phyloP scores from a whole-genome alignment of 2,888 invertebrate species.

The Choristoneura rosaceana region DNA sequence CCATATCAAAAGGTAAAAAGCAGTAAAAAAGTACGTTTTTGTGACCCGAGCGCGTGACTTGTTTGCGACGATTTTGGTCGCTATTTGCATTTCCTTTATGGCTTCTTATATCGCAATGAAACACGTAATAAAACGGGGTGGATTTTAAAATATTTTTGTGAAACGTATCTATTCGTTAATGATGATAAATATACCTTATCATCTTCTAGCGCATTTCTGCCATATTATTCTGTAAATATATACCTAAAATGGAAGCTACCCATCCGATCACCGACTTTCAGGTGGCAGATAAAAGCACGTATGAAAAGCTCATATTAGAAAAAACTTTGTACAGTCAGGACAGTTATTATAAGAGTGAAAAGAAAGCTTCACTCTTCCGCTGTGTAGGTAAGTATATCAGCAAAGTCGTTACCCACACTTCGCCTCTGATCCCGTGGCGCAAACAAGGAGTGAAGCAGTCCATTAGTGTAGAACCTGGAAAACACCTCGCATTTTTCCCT shows the following conservation, averaged over 20 bases:
- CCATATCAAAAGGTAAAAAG: conserved; percentile 34
- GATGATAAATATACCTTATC: too few relatives aligned
- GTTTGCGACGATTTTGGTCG: conserved; percentile 27
- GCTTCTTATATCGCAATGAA: conserved; percentile 1
- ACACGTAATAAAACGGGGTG: conserved; percentile 12
- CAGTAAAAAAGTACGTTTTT: conserved; percentile 37
- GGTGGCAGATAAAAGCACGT: neutral
- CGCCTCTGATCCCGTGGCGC: conserved; percentile 55
- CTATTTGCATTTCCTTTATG: conserved; percentile 29
- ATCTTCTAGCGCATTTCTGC: too few relatives aligned
- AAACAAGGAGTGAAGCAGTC: conserved; percentile 66
- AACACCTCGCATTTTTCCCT: conserved; percentile 50
- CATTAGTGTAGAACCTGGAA: conserved; percentile 63
- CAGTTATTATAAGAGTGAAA: conserved; percentile 13
- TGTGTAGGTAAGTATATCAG: conserved; percentile 46
- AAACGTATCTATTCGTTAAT: neutral
- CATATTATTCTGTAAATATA: too few relatives aligned
- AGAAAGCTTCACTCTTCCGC: conserved; percentile 39
- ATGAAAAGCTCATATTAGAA: neutral
- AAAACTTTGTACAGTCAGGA: conserved; percentile 1
- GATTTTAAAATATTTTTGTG: neutral
- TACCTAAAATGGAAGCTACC: neutral
- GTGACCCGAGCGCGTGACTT: conserved; percentile 35
- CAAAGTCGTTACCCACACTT: conserved; percentile 53
- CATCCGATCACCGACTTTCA: neutral